These are phyloP conservation scores for Piscicola geometra DNA, from an alignment of 2,888 invertebrate species.

Conservation along the genomic window DNA sequence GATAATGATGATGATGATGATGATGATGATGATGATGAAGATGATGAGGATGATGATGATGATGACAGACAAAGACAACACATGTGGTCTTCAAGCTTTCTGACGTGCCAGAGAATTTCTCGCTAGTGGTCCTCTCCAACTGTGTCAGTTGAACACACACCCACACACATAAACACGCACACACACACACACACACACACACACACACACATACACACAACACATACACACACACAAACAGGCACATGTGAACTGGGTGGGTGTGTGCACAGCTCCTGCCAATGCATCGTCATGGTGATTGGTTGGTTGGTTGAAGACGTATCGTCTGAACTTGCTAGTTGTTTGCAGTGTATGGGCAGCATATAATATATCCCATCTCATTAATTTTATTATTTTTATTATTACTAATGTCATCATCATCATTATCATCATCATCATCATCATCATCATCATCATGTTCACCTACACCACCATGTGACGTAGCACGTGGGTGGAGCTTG, in stretches of 20 bases:
- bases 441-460: constrained; percentile 20
- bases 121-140: constrained; percentile 6
- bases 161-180: not conserved
- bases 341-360: no score
- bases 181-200: no score
- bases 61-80: no score
- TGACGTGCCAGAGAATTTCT: no score
- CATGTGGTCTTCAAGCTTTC: no score
- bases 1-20: no score
- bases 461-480: constrained; percentile 7
- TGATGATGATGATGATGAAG: not conserved
- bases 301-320: not conserved
- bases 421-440: constrained; percentile 15
- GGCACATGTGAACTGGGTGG: constrained; percentile 39
- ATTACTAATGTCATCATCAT: constrained; percentile 9
- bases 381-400: not conserved
- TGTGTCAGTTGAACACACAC: not conserved
- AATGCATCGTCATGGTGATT: no score
- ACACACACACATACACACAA: no score
- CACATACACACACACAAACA: constrained; percentile 12
- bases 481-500: not conserved
- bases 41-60: no score
- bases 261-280: constrained; percentile 30
- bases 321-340: no score
- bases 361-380: no score